Percentiles rank a stretch among this genome's conserved stretches.
phyloP scores from a whole-genome alignment of 2,113 vertebrate species.

The Scomber japonicus region DNA sequence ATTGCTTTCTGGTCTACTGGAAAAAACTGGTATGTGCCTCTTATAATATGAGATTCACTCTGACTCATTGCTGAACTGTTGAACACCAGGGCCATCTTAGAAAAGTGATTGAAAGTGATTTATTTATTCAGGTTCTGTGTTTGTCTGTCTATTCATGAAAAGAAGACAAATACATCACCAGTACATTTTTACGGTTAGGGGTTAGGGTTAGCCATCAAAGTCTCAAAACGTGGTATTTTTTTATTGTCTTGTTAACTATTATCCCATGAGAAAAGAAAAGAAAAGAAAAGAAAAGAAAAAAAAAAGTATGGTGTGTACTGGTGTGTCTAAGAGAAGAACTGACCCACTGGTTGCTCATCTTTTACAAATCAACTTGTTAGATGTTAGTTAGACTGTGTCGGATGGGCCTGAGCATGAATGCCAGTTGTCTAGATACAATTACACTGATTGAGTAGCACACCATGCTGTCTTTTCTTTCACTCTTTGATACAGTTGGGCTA shows the following conservation, averaged over 20 bases:
- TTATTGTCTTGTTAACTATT: too few relatives aligned
- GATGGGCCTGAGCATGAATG: neutral
- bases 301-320: too few relatives aligned
- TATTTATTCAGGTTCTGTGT: too few relatives aligned
- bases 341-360: neutral
- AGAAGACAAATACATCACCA: too few relatives aligned
- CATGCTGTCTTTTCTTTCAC: conserved; percentile 19
- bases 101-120: neutral
- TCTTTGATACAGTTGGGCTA: conserved; percentile 32
- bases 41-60: neutral
- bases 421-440: neutral
- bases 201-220: too few relatives aligned
- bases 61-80: neutral
- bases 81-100: neutral
- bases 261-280: too few relatives aligned
- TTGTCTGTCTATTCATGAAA: too few relatives aligned
- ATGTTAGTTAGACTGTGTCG: neutral
- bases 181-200: too few relatives aligned
- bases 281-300: too few relatives aligned
- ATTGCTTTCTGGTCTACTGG: neutral
- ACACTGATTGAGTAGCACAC: conserved; percentile 34
- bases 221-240: too few relatives aligned
- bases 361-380: conserved; percentile 10
- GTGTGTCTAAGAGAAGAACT: neutral
- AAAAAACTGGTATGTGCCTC: neutral